These are phyloP conservation scores for Fukomys damarensis DNA, from an alignment of 2,113 vertebrate species.

Conservation along the genomic window DNA sequence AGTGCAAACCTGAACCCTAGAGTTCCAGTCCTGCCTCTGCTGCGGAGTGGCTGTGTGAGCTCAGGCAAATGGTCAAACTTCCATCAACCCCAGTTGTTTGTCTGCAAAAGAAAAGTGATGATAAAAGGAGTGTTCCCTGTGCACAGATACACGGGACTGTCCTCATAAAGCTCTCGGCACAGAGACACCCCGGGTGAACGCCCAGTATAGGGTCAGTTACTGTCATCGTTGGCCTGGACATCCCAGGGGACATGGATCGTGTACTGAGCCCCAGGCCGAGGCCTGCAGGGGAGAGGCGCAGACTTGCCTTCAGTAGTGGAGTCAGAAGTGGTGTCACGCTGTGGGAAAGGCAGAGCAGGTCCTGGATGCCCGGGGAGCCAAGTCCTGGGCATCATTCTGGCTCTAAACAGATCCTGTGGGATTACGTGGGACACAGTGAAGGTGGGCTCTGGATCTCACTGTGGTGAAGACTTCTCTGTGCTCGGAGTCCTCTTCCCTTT, in stretches of 20 bases:
- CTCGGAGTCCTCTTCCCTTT: no score
- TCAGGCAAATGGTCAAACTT: background rate
- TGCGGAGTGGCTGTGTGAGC: background rate
- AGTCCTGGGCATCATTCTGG: background rate
- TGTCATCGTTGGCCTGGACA: background rate
- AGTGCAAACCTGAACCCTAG: no score
- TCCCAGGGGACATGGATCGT: rapidly evolving
- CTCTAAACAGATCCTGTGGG: background rate
- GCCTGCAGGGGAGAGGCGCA: background rate
- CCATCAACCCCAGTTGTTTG: background rate
- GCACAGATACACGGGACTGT: rapidly evolving
- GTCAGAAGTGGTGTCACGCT: background rate
- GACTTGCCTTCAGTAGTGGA: background rate
- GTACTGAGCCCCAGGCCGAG: background rate
- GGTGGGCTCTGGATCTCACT: background rate
- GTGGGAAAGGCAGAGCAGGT: background rate
- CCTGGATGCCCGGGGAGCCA: background rate
- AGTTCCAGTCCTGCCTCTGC: background rate
- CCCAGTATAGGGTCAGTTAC: rapidly evolving
- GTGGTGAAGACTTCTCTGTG: background rate
- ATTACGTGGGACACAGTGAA: rapidly evolving
- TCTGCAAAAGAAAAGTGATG: background rate
- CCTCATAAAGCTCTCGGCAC: background rate
- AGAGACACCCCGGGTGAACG: background rate
- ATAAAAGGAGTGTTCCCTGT: rapidly evolving